Conservation (phyloP, 2,888 invertebrate genomes). For the Ormia ochracea region DNA sequence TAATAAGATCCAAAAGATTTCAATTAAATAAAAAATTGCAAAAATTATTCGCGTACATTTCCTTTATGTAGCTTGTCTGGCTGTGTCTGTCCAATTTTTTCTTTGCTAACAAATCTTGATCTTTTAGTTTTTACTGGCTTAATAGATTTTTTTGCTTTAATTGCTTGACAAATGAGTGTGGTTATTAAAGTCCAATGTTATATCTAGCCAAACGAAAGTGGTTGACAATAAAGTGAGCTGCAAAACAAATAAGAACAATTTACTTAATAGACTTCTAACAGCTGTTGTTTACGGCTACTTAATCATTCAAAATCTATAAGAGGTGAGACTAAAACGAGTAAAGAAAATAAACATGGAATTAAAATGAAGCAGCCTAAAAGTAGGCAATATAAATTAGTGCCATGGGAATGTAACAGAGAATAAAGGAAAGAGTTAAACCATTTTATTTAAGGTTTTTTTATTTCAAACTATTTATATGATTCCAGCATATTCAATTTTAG, state of each 20-base stretch:
- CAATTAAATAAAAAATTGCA: background rate
- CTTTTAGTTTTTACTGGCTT: slow-evolving; percentile 2
- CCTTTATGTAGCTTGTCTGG: background rate
- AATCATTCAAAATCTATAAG: slow-evolving; percentile 7
- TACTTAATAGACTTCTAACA: slow-evolving; percentile 27
- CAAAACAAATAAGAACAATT: background rate
- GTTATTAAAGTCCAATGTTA: slow-evolving; percentile 13
- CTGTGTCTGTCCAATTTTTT: background rate
- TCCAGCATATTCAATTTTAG: too few relatives aligned
- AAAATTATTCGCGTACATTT: background rate
- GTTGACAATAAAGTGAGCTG: background rate
- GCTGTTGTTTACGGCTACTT: slow-evolving; percentile 11
- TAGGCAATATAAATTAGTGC: background rate
- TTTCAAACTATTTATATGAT: too few relatives aligned
- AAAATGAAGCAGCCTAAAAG: background rate
- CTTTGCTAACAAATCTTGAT: background rate
- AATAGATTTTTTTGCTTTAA: slow-evolving; percentile 44
- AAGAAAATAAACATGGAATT: background rate
- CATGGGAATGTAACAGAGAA: background rate
- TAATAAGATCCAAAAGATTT: too few relatives aligned
- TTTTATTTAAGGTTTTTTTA: background rate
- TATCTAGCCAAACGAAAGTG: background rate
- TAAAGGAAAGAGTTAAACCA: background rate
- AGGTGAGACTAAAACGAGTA: background rate
- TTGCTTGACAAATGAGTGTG: slow-evolving; percentile 50